Evolutionary conservation across 2,113 vertebrate genomes (phyloP).

Genomic region (Myrmecophaga tridactyla): DNA sequence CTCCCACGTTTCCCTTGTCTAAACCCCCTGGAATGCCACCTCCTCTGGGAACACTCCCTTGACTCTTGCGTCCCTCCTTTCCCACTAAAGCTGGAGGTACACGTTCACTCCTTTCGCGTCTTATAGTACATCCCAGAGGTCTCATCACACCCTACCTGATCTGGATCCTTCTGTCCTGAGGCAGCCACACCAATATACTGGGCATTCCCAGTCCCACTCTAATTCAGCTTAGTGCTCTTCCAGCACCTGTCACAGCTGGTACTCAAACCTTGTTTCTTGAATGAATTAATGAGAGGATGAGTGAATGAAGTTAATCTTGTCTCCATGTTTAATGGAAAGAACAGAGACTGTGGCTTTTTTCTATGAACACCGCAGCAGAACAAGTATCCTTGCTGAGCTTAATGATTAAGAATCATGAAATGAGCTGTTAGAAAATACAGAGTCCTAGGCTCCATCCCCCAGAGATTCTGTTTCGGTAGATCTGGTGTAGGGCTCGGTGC

Average conservation of each 20-base stretch:
- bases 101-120: neutral
- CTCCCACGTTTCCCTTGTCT: neutral
- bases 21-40: neutral
- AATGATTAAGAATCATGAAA: neutral
- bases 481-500: neutral
- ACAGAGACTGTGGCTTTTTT: neutral
- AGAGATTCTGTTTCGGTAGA: neutral
- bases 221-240: neutral
- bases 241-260: neutral
- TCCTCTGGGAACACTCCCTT: neutral
- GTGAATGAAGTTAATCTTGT: neutral
- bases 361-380: neutral
- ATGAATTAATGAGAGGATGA: neutral
- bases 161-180: neutral
- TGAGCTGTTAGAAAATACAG: neutral
- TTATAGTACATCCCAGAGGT: neutral
- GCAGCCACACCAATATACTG: neutral
- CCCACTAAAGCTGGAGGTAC: neutral
- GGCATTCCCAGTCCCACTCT: neutral
- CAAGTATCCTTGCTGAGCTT: neutral
- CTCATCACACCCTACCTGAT: neutral
- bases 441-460: neutral
- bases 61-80: neutral
- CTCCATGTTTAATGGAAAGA: neutral
- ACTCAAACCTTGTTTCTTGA: neutral